Conservation (phyloP, 2,888 invertebrate species). For the Sturmia bella region DNA sequence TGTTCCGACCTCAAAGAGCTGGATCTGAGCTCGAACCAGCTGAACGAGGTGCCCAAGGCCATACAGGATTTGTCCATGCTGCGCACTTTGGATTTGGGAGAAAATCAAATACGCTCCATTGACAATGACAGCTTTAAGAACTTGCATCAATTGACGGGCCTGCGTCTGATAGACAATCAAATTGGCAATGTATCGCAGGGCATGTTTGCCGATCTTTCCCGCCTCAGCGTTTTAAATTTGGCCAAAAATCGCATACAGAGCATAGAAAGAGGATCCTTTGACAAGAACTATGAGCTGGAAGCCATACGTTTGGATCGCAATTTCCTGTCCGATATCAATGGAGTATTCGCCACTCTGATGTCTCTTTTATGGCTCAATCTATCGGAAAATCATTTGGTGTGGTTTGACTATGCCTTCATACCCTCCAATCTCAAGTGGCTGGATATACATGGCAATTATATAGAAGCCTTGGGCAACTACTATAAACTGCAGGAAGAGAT, state of each 20-base stretch:
- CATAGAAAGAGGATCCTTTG: conserved; percentile 92
- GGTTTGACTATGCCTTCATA: conserved; percentile 96
- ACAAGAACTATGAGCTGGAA: conserved; percentile 90
- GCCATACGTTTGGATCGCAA: conserved; percentile 94
- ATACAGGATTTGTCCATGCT: conserved; percentile 91
- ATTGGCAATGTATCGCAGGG: conserved; percentile 92
- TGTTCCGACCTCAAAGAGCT: conserved; percentile 94
- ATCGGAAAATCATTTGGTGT: conserved; percentile 94
- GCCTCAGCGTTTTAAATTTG: conserved; percentile 92
- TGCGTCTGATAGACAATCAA: conserved; percentile 94
- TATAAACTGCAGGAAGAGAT: conserved; percentile 92
- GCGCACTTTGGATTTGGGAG: conserved; percentile 93
- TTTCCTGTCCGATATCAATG: conserved; percentile 93
- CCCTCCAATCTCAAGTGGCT: conserved; percentile 94
- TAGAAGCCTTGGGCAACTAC: conserved; percentile 93
- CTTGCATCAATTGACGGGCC: conserved; percentile 91
- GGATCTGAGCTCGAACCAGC: conserved; percentile 93
- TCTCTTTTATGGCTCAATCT: conserved; percentile 93
- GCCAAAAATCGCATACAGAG: conserved; percentile 94
- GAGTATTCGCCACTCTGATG: conserved; percentile 92
- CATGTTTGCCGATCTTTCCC: conserved; percentile 93
- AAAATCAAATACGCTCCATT: conserved; percentile 93
- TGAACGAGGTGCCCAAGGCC: conserved; percentile 91
- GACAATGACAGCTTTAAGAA: conserved; percentile 92
- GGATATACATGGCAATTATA: conserved; percentile 94